Conservation (phyloP, 2,888 invertebrate species). For the Ichneumon xanthorius region DNA sequence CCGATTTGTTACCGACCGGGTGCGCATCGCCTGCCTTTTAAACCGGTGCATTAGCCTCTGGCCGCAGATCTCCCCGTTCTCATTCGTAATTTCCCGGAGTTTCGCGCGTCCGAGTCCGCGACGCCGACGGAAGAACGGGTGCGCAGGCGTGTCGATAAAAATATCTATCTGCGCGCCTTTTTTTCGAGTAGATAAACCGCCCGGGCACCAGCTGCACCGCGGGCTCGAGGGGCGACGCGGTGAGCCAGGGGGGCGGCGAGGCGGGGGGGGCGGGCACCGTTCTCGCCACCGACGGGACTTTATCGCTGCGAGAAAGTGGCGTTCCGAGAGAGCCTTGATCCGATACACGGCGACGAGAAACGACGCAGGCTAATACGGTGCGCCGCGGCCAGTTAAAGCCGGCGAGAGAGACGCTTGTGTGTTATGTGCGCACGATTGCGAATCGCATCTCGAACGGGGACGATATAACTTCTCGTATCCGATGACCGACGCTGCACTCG, state of each 20-base stretch:
- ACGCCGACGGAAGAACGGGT: conserved; percentile 27
- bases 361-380: conserved; percentile 19
- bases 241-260: not conserved
- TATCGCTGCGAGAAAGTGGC: conserved; percentile 44
- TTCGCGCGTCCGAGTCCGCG: not conserved
- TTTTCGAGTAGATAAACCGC: conserved; percentile 40
- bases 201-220: conserved; percentile 23
- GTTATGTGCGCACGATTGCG: conserved; percentile 19
- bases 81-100: not conserved
- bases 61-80: not conserved
- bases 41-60: not conserved
- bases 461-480: conserved; percentile 38
- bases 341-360: conserved; percentile 11
- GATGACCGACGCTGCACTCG: conserved; percentile 51
- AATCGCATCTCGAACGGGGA: conserved; percentile 20
- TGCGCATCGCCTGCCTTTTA: too few relatives aligned
- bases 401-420: not conserved
- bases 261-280: not conserved
- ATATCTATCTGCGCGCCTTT: conserved; percentile 51
- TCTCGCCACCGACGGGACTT: conserved; percentile 6
- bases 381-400: not conserved
- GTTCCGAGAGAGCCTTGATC: conserved; percentile 42
- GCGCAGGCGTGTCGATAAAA: conserved; percentile 50
- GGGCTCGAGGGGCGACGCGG: not conserved
- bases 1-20: too few relatives aligned